These are phyloP conservation scores for Forbesichthys agassizii DNA, from an alignment of 2,113 vertebrate species.

Conservation along the genomic window DNA sequence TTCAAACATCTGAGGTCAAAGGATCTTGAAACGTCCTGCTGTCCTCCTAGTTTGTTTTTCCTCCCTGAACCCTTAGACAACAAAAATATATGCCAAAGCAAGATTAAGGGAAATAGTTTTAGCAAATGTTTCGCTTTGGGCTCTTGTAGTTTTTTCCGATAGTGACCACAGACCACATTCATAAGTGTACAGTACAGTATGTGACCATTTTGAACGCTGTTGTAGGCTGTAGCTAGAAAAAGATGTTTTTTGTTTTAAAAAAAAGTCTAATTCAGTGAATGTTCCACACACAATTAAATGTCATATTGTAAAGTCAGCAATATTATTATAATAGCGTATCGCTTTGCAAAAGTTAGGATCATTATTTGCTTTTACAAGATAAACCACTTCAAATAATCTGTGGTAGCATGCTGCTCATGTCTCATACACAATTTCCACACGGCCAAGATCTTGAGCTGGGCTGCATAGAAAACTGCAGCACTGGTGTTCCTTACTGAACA, in stretches of 20 bases:
- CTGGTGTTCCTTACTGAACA: no score
- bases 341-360: no score
- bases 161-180: slow-evolving; percentile 75
- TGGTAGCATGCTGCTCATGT: no score
- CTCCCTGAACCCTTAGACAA: slow-evolving; percentile 12
- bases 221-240: slow-evolving; percentile 27
- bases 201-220: slow-evolving; percentile 36
- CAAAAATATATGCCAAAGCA: slow-evolving; percentile 9
- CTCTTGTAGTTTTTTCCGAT: slow-evolving; percentile 33
- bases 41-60: slow-evolving; percentile 25
- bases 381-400: no score
- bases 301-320: neutral
- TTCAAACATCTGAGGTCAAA: slow-evolving; percentile 37
- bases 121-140: slow-evolving; percentile 62
- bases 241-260: neutral
- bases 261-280: neutral
- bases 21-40: slow-evolving; percentile 21
- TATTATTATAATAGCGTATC: no score
- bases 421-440: no score
- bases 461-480: no score
- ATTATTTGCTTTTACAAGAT: no score
- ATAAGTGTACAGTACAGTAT: slow-evolving; percentile 29
- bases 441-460: no score
- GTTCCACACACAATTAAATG: slow-evolving; percentile 6
- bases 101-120: slow-evolving; percentile 49